Percentiles rank a stretch among this genome's conserved stretches.
Conservation (phyloP, 2,797 vertebrate genomes). For the Clarias laeviceps region DNA sequence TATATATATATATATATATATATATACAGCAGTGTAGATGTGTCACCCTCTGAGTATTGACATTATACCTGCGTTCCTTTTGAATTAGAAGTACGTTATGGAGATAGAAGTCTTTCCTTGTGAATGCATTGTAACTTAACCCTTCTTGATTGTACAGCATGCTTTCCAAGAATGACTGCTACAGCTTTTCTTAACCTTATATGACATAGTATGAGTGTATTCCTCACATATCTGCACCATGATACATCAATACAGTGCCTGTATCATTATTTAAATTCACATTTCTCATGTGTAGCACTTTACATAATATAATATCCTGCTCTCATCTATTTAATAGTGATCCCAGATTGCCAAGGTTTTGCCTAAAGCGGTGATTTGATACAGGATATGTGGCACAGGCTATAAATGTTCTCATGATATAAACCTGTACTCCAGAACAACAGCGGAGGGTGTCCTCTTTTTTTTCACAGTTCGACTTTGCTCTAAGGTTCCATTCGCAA, state of each 20-base stretch:
- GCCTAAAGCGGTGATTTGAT: background rate
- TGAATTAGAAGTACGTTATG: background rate
- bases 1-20: background rate
- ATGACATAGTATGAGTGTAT: background rate
- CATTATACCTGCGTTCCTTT: background rate
- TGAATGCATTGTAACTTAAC: background rate
- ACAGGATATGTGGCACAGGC: background rate
- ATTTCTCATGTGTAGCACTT: background rate
- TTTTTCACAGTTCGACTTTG: background rate
- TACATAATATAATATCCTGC: background rate
- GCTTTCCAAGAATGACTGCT: background rate
- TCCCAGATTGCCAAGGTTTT: background rate
- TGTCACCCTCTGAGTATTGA: background rate
- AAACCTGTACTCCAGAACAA: slow-evolving; percentile 13
- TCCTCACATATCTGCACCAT: background rate
- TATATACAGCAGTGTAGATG: background rate
- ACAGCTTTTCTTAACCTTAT: background rate
- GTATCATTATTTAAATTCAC: background rate
- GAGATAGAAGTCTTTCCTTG: background rate
- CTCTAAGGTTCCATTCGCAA: slow-evolving; percentile 28
- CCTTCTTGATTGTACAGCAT: background rate
- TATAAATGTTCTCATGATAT: background rate
- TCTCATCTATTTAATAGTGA: slow-evolving; percentile 6
- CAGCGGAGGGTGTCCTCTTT: background rate
- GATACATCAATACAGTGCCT: background rate